These are phyloP conservation scores for Zygaena filipendulae DNA, from an alignment of 2,888 invertebrate species.

Conservation along the genomic window DNA sequence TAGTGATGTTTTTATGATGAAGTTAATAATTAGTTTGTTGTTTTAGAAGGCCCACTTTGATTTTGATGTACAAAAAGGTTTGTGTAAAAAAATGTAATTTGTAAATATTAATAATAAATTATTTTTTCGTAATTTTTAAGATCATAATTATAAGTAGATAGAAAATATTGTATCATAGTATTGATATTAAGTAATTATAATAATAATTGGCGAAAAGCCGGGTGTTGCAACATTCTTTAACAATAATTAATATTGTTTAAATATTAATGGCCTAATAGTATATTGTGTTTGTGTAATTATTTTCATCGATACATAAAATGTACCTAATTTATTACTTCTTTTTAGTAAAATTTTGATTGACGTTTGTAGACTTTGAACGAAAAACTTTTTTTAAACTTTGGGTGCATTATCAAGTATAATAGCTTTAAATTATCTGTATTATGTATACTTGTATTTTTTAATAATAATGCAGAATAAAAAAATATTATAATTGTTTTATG, in stretches of 20 bases:
- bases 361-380: conserved; percentile 40
- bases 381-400: conserved; percentile 42
- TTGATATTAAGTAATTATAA: conserved; percentile 22
- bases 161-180: too few species aligned
- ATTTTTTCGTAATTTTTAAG: conserved; percentile 41
- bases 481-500: too few species aligned
- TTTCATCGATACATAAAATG: too few species aligned
- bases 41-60: conserved; percentile 41
- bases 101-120: conserved; percentile 38
- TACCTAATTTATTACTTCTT: conserved; percentile 55
- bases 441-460: too few species aligned
- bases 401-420: conserved; percentile 41
- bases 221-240: conserved; percentile 43
- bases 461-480: conserved; percentile 2
- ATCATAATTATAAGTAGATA: conserved; percentile 35
- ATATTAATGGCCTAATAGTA: too few species aligned
- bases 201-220: conserved; percentile 33
- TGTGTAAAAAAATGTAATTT: conserved; percentile 29
- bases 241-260: conserved; percentile 25
- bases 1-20: too few species aligned
- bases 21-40: too few species aligned
- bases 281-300: conserved; percentile 39
- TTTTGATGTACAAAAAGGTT: conserved; percentile 55
- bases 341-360: conserved; percentile 53
- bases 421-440: background rate